phyloP scores from a whole-genome alignment of 2,888 invertebrate species.

The Stenurella melanura region DNA sequence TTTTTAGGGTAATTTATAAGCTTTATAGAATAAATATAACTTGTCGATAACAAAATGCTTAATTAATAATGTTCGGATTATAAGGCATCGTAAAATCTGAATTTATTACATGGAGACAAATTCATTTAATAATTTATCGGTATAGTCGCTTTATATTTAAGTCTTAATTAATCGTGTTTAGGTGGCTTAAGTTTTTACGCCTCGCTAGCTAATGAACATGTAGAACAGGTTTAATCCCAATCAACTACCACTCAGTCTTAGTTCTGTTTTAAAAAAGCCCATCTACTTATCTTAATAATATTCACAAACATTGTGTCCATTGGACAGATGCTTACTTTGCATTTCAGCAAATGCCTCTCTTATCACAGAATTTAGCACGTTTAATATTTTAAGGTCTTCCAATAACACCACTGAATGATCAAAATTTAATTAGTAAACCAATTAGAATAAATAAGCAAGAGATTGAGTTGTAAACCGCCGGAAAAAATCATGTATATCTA shows the following conservation, averaged over 20 bases:
- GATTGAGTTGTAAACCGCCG: too few species aligned
- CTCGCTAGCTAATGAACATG: conserved; percentile 46
- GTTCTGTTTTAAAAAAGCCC: conserved; percentile 10
- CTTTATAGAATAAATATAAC: conserved; percentile 31
- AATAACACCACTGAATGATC: too few species aligned
- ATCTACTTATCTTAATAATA: conserved; percentile 29
- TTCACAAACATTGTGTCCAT: neutral
- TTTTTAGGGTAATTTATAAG: conserved; percentile 31
- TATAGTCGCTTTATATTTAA: conserved; percentile 51
- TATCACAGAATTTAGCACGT: conserved; percentile 9
- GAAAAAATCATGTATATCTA: too few species aligned
- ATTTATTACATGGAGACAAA: conserved; percentile 51
- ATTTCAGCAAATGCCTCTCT: neutral
- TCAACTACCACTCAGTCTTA: conserved; percentile 16
- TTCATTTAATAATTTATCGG: conserved; percentile 57
- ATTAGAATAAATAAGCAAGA: too few species aligned
- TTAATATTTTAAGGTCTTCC: neutral
- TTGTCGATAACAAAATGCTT: conserved; percentile 37
- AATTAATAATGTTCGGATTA: conserved; percentile 54
- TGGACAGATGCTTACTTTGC: conserved; percentile 1
- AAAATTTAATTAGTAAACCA: too few species aligned
- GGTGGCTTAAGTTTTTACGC: conserved; percentile 48
- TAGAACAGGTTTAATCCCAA: conserved; percentile 45
- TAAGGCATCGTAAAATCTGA: conserved; percentile 47
- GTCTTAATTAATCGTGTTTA: conserved; percentile 55